A percentile compares a stretch with the other conserved stretches of the same genome.
phyloP scores from a whole-genome alignment of 2,888 invertebrate genomes.

The Chloroclysta siterata region DNA sequence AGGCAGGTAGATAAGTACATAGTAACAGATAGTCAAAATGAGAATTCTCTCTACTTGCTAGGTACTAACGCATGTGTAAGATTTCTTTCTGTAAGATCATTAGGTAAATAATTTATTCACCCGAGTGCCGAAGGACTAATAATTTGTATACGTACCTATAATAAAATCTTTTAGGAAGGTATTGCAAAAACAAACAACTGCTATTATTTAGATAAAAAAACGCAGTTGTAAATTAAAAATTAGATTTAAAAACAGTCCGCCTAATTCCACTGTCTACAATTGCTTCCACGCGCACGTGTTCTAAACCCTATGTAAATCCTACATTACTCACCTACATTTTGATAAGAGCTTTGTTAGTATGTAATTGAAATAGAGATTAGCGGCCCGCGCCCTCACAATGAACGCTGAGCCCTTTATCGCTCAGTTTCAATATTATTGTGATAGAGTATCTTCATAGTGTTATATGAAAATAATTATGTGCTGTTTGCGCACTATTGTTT shows the following conservation, averaged over 20 bases:
- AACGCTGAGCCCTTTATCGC: constrained; percentile 43
- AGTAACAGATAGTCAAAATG: no score
- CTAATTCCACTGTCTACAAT: neutral
- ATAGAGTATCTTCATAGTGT: constrained; percentile 40
- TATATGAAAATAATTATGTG: constrained; percentile 47
- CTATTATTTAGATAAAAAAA: no score
- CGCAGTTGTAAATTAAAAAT: no score
- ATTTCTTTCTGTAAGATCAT: no score
- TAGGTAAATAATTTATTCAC: no score
- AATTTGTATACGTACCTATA: no score
- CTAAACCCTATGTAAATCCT: constrained; percentile 77
- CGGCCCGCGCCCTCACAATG: constrained; percentile 46
- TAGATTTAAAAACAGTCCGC: neutral
- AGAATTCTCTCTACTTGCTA: no score
- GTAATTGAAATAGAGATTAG: constrained; percentile 80
- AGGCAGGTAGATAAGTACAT: no score
- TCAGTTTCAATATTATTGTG: constrained; percentile 39
- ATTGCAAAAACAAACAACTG: no score
- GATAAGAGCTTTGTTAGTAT: constrained; percentile 74
- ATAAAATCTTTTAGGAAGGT: no score
- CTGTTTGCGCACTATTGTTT: constrained; percentile 4
- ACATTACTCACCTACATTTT: constrained; percentile 60
- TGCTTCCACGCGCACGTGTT: constrained; percentile 52
- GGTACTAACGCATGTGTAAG: no score
- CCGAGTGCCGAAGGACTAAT: no score